Percentiles rank a stretch among this genome's conserved stretches.
These are phyloP conservation scores for Tenthredo mesomela DNA, from an alignment of 2,888 invertebrate genomes.

Conservation along the genomic window DNA sequence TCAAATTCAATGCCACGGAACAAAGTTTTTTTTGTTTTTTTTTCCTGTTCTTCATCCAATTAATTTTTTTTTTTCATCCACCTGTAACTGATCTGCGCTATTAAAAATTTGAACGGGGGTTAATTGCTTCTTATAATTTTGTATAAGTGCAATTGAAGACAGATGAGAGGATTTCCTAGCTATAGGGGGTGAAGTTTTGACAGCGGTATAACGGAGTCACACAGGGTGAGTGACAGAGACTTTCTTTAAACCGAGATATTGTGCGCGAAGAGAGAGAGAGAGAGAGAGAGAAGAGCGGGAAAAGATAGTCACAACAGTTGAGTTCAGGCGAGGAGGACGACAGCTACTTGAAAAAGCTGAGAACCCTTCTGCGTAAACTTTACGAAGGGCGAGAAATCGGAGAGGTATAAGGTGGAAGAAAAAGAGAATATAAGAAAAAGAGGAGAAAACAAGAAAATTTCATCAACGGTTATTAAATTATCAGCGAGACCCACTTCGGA, in stretches of 20 bases:
- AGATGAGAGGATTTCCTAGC: not conserved
- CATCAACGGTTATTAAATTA: not conserved
- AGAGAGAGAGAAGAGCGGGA: too few species aligned
- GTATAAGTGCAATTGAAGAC: not conserved
- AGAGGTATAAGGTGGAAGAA: not conserved
- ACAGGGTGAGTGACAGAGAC: conserved; percentile 24
- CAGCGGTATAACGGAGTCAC: conserved; percentile 6
- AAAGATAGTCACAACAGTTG: conserved; percentile 21
- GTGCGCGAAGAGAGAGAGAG: not conserved
- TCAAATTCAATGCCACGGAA: not conserved
- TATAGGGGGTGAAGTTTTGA: conserved; percentile 10
- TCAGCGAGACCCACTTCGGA: not conserved
- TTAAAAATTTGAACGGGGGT: not conserved
- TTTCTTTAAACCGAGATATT: not conserved
- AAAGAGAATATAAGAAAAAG: not conserved
- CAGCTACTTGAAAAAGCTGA: conserved; percentile 23
- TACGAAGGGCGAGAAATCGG: not conserved
- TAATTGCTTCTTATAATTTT: conserved; percentile 6
- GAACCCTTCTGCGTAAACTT: conserved; percentile 39
- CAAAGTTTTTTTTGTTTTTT: not conserved
- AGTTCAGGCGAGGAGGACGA: not conserved
- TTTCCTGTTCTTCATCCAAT: not conserved
- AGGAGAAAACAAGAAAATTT: not conserved
- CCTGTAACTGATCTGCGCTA: not conserved
- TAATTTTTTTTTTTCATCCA: not conserved